Percentiles rank a stretch among this genome's conserved stretches.
These are phyloP conservation scores for Eurois occulta DNA, from an alignment of 2,888 invertebrate species.

Conservation along the genomic window DNA sequence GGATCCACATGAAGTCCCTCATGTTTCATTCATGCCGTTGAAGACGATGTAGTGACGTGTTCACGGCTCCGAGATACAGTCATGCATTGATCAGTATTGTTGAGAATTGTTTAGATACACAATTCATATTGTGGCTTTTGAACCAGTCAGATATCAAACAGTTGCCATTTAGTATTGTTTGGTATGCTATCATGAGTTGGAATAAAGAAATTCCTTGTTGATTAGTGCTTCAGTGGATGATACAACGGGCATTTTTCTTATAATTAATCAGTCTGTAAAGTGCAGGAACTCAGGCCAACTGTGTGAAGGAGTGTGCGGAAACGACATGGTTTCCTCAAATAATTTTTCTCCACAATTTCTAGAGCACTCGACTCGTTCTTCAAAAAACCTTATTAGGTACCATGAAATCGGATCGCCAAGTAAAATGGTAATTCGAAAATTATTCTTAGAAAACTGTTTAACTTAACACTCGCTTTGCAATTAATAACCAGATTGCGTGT, in stretches of 20 bases:
- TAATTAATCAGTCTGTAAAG: neutral
- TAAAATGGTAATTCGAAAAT: constrained; percentile 39
- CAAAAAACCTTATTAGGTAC: constrained; percentile 31
- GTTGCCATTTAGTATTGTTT: constrained; percentile 47
- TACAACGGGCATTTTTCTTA: neutral
- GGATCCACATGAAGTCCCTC: constrained; percentile 77
- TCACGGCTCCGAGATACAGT: constrained; percentile 76
- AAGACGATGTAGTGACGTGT: constrained; percentile 82
- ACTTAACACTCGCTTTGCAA: constrained; percentile 57
- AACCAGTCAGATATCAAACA: constrained; percentile 38
- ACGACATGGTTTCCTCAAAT: neutral
- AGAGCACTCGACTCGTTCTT: neutral
- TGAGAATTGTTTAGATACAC: constrained; percentile 74
- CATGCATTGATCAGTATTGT: constrained; percentile 81
- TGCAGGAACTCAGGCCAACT: neutral
- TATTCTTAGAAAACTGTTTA: constrained; percentile 62
- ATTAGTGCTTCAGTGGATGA: constrained; percentile 17
- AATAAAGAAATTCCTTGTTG: constrained; percentile 37
- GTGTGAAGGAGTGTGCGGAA: neutral
- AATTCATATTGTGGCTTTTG: constrained; percentile 70
- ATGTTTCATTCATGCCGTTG: constrained; percentile 86
- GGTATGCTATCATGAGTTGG: constrained; percentile 1
- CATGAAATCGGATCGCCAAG: constrained; percentile 25
- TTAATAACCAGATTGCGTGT: constrained; percentile 67
- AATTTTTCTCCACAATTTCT: neutral